phyloP scores from a whole-genome alignment of 2,797 vertebrate genomes.

The Urophycis tenuis region DNA sequence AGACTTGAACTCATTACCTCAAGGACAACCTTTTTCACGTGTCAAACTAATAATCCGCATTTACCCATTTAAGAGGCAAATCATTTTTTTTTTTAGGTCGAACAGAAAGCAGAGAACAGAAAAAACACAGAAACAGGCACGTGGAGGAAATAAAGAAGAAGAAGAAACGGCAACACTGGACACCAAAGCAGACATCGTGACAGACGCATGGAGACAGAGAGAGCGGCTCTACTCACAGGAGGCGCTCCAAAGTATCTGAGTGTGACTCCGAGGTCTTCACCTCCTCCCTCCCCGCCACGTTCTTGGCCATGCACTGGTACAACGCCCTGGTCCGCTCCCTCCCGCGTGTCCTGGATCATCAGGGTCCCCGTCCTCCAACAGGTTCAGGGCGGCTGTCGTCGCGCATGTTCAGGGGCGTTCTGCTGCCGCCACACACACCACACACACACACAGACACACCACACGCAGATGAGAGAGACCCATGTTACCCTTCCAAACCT shows the following conservation, averaged over 20 bases:
- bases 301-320: slow-evolving; percentile 99
- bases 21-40: not conserved
- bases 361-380: slow-evolving; percentile 92
- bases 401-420: slow-evolving; percentile 94
- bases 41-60: not conserved
- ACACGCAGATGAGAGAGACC: not conserved
- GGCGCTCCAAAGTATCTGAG: slow-evolving; percentile 90
- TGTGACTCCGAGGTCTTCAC: slow-evolving; percentile 94
- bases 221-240: slow-evolving; percentile 71
- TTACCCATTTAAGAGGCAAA: not conserved
- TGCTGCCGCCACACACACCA: slow-evolving; percentile 64
- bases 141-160: not conserved
- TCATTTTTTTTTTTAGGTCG: not conserved
- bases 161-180: not conserved
- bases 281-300: slow-evolving; percentile 92
- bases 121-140: not conserved
- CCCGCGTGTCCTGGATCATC: slow-evolving; percentile 95
- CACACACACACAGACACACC: not conserved
- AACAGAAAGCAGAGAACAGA: not conserved
- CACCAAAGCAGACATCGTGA: not conserved
- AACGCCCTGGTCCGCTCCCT: slow-evolving; percentile 95
- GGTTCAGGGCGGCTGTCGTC: slow-evolving; percentile 89
- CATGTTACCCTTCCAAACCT: not conserved
- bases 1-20: not conserved
- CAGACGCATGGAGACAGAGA: not conserved